Base-by-base conservation (phyloP, 2,888 invertebrate species). In the Ochropleura plecta region DNA sequence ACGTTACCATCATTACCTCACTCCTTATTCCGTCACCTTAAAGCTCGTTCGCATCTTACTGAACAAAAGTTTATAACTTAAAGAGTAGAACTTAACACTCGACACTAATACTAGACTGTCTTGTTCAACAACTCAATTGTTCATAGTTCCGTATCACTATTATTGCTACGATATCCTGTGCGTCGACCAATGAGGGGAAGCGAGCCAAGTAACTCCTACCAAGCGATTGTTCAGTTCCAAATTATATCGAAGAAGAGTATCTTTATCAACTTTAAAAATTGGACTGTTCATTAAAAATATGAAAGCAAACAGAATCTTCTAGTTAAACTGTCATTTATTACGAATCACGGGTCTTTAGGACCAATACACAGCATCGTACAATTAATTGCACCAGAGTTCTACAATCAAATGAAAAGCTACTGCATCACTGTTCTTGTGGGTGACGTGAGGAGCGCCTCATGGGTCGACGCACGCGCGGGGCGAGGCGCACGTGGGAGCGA, bases 11-110 rank as follows among this genome's bases (percentile, higher is more conserved):
- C 83, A 14, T 74, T 76, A 79, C 81, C 76, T 75, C 78, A 86
- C 76, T 82, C 70, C 71, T 64, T 65, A 77, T 57, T 83, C 88
- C 79, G 67, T 79, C 88, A 83, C 81, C 75, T 87, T 87, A 87
- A 87, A 87, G 87, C 87, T 87, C 82, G 83, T 83, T 88, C 85
- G 87, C 87, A 78, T 86, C 88, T 86, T 79, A 86, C 77, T 74
- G 79, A 87, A 87, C 82, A 79, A 84, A 82, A 76, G 73, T 82
- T 80, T 86, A 83, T 86, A 88, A 87, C 88, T 87, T 87, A 87
- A 68, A 79, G 65, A 82, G 76, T 87, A 88, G 46, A 79, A 86
- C 82, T 87, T 88, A 88, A 83, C 86, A 86, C 86, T 76, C 85
- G 49, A 83, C 86, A 86, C 87, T 88, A 86, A 79, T 76, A 85